Evolutionary conservation across 2,113 vertebrate genomes (phyloP), one percentile per base, ranked within the genome.

Genomic region (Castor canadensis): DNA sequence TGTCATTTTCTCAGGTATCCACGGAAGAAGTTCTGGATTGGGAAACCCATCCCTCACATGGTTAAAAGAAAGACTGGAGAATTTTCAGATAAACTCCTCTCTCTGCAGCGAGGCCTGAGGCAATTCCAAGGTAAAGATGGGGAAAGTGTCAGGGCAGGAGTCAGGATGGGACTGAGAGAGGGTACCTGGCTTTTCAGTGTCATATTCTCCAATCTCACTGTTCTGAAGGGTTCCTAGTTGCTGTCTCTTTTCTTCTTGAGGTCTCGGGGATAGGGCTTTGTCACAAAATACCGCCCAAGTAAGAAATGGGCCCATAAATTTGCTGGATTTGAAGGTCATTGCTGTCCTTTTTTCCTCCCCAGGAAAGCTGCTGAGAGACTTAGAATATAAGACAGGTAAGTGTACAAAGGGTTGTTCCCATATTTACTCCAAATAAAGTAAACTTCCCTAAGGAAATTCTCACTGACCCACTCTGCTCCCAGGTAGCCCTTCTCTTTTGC

Each of bases 381-480:
- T 98, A 93, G 97, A 98, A 38, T 98, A 97, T 64, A 96, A 97
- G 66, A 97, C 95, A 2, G 97, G 97, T 97, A 66, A 97, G 96
- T 92, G 24, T 91, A 15, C 9, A 9, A 22, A 52, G 3, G 19
- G 28, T 67, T 7, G 17, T 77, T 49, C 66, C 58, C 40, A 71
- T 19, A 60, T 58, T 49, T 47, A 7, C 5, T 32, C 88, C 24
- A 35, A 28, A 22, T 71, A 64, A n/a, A 56, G 20, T 43, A 52
- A 13, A 32, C 38, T 26, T 17, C 9, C 35, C 38, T 54, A 4
- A 9, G 10, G 95, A 54, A 32, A 0, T 9, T 22, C 28, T 28
- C 15, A 1, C 45, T 45, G 52, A 5, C 9, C 40, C 19, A n/a
- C 40, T 20, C 3, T 17, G n/a, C 5, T 66, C 49, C 60, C 7